Evolutionary conservation across 2,113 vertebrate genomes (phyloP), one percentile per base, ranked within the genome.

Genomic region (Forbesichthys papilliferus): DNA sequence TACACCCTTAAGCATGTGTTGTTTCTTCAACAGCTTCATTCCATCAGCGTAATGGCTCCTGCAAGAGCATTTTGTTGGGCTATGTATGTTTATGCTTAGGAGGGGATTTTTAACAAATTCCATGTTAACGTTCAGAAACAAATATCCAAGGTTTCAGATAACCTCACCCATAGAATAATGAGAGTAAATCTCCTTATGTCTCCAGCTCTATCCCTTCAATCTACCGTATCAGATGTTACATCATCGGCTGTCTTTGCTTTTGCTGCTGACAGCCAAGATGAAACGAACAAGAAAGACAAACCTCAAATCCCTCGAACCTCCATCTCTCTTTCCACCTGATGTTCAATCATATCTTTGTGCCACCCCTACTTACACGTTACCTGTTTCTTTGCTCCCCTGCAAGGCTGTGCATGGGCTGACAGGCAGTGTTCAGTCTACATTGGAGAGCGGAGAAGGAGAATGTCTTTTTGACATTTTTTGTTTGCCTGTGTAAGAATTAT

Each of bases 241-340:
- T 78, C 79, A 75, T 76, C 73, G 68, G 57, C 61, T 51, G 57
- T 55, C 61, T 75, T 68, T 68, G 57, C 69, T 64, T 42, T 42
- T 49, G 68, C 42, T 59, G 65, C 71, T 76, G 82, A 72, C 78
- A 79, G 62, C 54, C 55, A 5, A 75, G 68, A 78, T 71, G 79
- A 74, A 76, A 74, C 68, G 64, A 71, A 68, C 6, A 42, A 46
- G 66, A 65, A 63, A 47, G 48, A 58, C 14, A 75, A 62, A 66
- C 66, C 67, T 66, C 64, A 69, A 69, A 62, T 49, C 69, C 33
- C 48, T 51, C 49, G 7, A 42, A 42, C 49, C 49, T 11, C 49
- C 5, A 13, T 51, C 48, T 51, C 49, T 20, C 33, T 11, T 47
- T 51, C 49, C 51, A 10, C 47, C 18, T 33, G 36, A 42, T 42